Evolutionary conservation across 2,888 invertebrate species (phyloP), one percentile per base, ranked within the genome.

Genomic region (Drosophila mulleri): DNA sequence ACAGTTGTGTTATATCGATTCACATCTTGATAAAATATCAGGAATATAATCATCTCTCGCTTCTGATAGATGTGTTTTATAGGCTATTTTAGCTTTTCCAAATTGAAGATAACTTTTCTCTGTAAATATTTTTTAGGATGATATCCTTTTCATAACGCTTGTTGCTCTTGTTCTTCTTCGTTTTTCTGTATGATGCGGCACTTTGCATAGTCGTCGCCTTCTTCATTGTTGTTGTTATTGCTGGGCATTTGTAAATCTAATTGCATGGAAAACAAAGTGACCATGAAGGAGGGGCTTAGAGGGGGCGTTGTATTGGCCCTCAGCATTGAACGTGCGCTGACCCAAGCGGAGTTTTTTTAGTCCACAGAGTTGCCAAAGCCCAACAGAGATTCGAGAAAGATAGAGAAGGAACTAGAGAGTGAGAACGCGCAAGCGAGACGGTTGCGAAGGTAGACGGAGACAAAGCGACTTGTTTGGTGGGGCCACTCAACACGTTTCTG

Each of bases 401-500:
- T 69, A 84, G 71, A 64, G 68, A 70, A 53, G 50, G 59, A 50
- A 57, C 50, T 20, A 68, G 56, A 41, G 41, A 57, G 67, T 66
- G 68, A 53, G 32, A 35, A 20, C 18, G 45, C 42, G 44, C 35
- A 61, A 67, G 39, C 57, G 57, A 52, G 48, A 58, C 47, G 58
- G 72, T 57, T 52, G 50, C 58, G 8, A 61, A 68, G 59, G 62
- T 64, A 72, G 72, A 69, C 23, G 66, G 67, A 82, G 82, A 70
- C 79, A 78, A 70, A 72, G 72, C 66, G 73, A 80, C 71, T 83
- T 82, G 83, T 75, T 81, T 77, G 70, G 67, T 67, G 82, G 75
- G 45, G 81, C 82, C 89, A 84, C 88, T 89, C 89, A 89, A 84
- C 84, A 84, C 89, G 89, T 84, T 89, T 87, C 78, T 76, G 57